Base-by-base conservation (phyloP, 2,888 invertebrate genomes). In the Tachina grossa region DNA sequence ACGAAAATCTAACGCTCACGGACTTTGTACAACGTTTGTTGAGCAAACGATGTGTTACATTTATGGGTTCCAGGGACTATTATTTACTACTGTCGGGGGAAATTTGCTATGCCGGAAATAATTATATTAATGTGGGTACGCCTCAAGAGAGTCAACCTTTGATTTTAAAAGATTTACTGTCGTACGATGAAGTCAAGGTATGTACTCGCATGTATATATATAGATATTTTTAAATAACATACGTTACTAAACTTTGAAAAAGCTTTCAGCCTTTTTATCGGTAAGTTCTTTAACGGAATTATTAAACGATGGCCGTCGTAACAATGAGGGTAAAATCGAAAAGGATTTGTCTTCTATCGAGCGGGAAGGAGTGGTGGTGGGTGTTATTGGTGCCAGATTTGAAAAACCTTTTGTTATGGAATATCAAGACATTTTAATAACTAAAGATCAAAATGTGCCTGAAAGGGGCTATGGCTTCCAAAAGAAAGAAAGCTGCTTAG, bases 141-240 rank as follows among this genome's bases (percentile, higher is more conserved):
- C 90, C 90, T 14, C 61, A 89, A 1, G 93, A 94, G 85, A 90
- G 91, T 71, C 89, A 90, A 10, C 93, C 93, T 0, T 88, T 93
- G 84, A 55, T 92, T 9, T 88, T 94, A 16, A 86, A 92, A 19
- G 91, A 93, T 75, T 93, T 93, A 86, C 88, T 94, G 49, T 93
- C 93, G 45, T 94, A 94, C 88, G 94, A 94, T 86, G 94, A 94
- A 90, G 92, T 94, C 9, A 94, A 94, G 89, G 88, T 94, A 80
- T 53, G 3, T 47, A 11, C 31, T 0, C 2, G 31, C 31, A 31
- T 31, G 31, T 31, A 31, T 6, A 6, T 31, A 31, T 31, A 9
- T n/a, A n/a, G n/a, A n/a, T 22, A 10, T 11, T 55, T 22, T 55
- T 22, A n/a, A 16, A 9, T 16, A 41, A 41, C 3, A 41, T 59